Evolutionary conservation across 2,113 vertebrate genomes (phyloP), one percentile per base, ranked within the genome.

Genomic region (Cebidichthys violaceus): DNA sequence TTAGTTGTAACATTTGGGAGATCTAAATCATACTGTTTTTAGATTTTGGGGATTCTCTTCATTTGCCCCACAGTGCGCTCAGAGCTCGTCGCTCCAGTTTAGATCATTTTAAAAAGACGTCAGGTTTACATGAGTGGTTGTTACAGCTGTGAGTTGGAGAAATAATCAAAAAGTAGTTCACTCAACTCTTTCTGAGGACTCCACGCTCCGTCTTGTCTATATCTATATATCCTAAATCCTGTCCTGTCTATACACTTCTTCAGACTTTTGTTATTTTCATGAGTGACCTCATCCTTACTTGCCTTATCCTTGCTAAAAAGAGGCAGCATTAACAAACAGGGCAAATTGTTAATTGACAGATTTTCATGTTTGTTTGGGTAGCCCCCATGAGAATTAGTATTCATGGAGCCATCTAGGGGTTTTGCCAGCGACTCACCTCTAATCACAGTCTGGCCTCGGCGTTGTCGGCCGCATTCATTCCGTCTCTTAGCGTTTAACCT

Each of bases 1-100:
- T n/a, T n/a, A n/a, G n/a, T n/a, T 2, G 29, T 31, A 31, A 31
- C 29, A 33, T 33, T 69, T 0, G 1, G 0, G 29, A 5, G 39
- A 39, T 39, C 8, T 39, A 9, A 39, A 41, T 41, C 39, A 33
- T 33, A 33, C 31, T 33, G 31, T 33, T 33, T 33, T 33, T 3
- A 4, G 31, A 33, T 41, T 50, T 66, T 6, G 31, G 4, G 65
- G 50, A 20, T 45, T 22, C 7, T 67, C 11, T 31, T 24, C 6
- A 39, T 14, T 65, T 52, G 8, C 4, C 18, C 43, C 4, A 2
- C 5, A 0, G n/a, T 33, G 11, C 6, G 15, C 18, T 31, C 7
- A 0, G 13, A 15, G 39, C 59, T 0, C 22, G 14, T 52, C n/a
- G 1, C 52, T 24, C 35, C 18, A 17, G 0, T 50, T 60, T 24